A percentile compares a stretch with the other conserved stretches of the same genome.
Evolutionary conservation across 1,140 invertebrate genomes (phyloP).

Genomic region (Pachypeltis micranthus): DNA sequence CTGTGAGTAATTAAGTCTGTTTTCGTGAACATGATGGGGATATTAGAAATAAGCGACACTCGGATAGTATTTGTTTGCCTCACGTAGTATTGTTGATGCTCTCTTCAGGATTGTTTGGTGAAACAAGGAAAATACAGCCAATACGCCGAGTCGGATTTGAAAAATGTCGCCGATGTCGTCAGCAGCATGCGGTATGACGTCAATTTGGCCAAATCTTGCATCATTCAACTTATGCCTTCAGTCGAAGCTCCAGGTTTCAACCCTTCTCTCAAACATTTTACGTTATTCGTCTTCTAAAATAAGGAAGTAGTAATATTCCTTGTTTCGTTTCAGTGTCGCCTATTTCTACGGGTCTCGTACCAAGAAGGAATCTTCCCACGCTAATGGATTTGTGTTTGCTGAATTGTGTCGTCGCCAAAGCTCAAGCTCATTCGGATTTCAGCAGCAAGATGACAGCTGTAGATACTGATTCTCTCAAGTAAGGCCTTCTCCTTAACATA

Average conservation of each 20-base stretch:
- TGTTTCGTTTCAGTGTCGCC: background rate
- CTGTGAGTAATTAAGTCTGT: too few relatives aligned
- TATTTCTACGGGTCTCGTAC: constrained; percentile 30
- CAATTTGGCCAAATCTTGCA: constrained; percentile 54
- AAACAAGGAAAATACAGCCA: constrained; percentile 79
- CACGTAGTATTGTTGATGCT: constrained; percentile 27
- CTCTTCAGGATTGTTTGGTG: constrained; percentile 62
- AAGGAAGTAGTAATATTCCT: background rate
- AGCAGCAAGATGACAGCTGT: constrained; percentile 30
- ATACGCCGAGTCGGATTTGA: constrained; percentile 63
- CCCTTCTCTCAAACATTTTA: background rate
- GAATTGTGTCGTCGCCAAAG: constrained; percentile 53
- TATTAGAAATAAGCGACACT: background rate
- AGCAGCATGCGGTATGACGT: constrained; percentile 56
- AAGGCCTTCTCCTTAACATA: too few relatives aligned
- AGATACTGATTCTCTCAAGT: constrained; percentile 30
- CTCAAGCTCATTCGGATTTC: constrained; percentile 52
- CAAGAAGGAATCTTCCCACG: constrained; percentile 45
- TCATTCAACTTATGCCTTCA: constrained; percentile 47
- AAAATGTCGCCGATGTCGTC: constrained; percentile 51
- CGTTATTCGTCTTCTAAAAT: background rate
- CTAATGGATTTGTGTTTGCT: constrained; percentile 52
- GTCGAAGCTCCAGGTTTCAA: constrained; percentile 29
- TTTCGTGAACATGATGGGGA: too few relatives aligned
- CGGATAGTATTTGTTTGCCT: constrained; percentile 25